A percentile compares a stretch with the other conserved stretches of the same genome.
These are phyloP conservation scores for Eumacrocentrus americanus DNA, from an alignment of 2,888 invertebrate species.

Conservation along the genomic window DNA sequence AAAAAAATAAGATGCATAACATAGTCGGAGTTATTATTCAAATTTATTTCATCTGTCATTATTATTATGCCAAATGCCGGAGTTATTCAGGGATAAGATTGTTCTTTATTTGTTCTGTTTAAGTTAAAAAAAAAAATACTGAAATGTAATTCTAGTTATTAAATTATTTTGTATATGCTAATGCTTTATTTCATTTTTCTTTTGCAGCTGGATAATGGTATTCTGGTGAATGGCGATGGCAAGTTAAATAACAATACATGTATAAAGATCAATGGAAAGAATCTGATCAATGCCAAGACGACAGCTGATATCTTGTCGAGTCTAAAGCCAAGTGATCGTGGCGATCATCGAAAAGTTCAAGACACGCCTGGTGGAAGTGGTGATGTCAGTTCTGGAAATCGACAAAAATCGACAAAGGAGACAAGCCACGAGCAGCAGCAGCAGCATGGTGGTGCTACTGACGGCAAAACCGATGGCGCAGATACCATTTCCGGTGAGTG, in stretches of 20 bases:
- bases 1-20: neutral
- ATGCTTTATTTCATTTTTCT: conserved; percentile 25
- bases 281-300: conserved; percentile 40
- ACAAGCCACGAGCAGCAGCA: conserved; percentile 37
- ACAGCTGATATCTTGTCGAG: conserved; percentile 39
- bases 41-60: conserved; percentile 13
- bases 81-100: conserved; percentile 9
- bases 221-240: conserved; percentile 42
- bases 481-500: conserved; percentile 51
- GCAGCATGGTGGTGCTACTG: conserved; percentile 27
- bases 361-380: conserved; percentile 37
- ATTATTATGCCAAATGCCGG: conserved; percentile 11
- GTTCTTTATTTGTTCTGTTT: conserved; percentile 2
- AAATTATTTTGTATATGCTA: neutral
- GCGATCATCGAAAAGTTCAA: conserved; percentile 40
- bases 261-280: conserved; percentile 44
- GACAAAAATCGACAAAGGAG: conserved; percentile 37
- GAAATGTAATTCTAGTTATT: neutral
- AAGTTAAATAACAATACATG: conserved; percentile 45
- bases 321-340: conserved; percentile 43
- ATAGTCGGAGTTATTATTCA: conserved; percentile 12
- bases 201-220: conserved; percentile 58
- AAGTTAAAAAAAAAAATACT: too few species aligned
- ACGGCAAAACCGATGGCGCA: conserved; percentile 47
- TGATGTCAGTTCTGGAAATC: conserved; percentile 39